Percentiles rank a stretch among this genome's conserved stretches.
phyloP scores from a whole-genome alignment of 2,797 vertebrate species.

The Iguana delicatissima region DNA sequence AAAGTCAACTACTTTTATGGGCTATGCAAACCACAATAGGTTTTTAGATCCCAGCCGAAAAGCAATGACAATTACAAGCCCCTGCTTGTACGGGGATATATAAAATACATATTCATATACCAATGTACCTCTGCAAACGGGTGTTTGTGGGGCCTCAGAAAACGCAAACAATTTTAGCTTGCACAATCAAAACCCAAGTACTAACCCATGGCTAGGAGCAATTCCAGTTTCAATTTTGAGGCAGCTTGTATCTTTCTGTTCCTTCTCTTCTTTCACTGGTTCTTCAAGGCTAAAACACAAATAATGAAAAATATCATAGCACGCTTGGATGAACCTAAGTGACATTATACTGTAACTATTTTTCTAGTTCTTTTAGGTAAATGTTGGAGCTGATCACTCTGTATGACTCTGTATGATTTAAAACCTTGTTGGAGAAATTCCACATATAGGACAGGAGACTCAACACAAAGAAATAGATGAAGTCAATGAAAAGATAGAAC shows the following conservation, averaged over 20 bases:
- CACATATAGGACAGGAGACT: not conserved
- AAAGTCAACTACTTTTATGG: not conserved
- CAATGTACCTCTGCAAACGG: not conserved
- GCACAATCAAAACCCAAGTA: not conserved
- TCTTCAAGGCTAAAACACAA: constrained; percentile 74
- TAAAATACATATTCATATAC: not conserved
- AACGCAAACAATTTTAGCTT: not conserved
- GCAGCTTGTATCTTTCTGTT: constrained; percentile 79
- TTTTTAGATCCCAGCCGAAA: not conserved
- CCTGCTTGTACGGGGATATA: no score
- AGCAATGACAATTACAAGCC: not conserved
- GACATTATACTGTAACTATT: not conserved
- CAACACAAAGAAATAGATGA: no score
- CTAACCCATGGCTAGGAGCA: constrained; percentile 90
- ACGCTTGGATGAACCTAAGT: not conserved
- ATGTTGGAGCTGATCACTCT: not conserved
- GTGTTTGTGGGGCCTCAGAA: not conserved
- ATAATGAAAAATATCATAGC: not conserved
- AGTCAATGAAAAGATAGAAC: no score
- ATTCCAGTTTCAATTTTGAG: constrained; percentile 88
- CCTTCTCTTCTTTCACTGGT: constrained; percentile 81
- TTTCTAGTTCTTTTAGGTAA: not conserved
- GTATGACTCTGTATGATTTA: not conserved
- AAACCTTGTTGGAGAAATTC: not conserved
- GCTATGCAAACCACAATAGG: no score